Conservation (phyloP, 2,113 vertebrate genomes). For the Calidris pygmaea region DNA sequence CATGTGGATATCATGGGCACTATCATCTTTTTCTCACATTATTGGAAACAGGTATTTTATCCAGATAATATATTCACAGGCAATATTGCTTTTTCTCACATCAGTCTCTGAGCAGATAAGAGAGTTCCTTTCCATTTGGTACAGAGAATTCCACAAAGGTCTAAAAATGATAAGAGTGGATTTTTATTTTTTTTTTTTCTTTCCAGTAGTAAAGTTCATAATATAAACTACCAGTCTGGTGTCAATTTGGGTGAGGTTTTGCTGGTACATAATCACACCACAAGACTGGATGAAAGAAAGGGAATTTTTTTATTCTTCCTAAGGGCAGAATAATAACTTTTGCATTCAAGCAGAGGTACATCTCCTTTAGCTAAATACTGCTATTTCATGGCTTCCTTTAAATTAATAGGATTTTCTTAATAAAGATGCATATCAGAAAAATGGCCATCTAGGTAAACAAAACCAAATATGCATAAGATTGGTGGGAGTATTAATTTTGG, state of each 20-base stretch:
- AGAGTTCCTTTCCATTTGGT: background rate
- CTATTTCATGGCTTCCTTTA: background rate
- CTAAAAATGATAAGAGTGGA: background rate
- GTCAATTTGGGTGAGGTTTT: background rate
- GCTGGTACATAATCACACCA: background rate
- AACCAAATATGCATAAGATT: background rate
- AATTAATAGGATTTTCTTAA: background rate
- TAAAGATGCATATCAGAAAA: background rate
- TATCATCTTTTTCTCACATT: background rate
- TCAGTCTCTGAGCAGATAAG: conserved; percentile 16
- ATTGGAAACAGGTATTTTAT: conserved; percentile 10
- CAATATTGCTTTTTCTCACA: background rate
- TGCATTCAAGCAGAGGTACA: background rate
- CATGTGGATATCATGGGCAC: background rate
- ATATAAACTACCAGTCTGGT: background rate
- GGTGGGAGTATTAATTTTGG: background rate
- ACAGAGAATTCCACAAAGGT: conserved; percentile 18
- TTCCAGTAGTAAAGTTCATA: background rate
- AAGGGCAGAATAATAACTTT: background rate
- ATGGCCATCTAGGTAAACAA: background rate
- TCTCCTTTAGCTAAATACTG: background rate
- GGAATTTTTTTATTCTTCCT: background rate
- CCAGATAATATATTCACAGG: conserved; percentile 2
- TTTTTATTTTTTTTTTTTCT: background rate
- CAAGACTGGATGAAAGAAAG: background rate